Percentiles rank a stretch among this genome's conserved stretches.
phyloP scores from a whole-genome alignment of 2,113 vertebrate genomes.

The Myiozetetes cayanensis region DNA sequence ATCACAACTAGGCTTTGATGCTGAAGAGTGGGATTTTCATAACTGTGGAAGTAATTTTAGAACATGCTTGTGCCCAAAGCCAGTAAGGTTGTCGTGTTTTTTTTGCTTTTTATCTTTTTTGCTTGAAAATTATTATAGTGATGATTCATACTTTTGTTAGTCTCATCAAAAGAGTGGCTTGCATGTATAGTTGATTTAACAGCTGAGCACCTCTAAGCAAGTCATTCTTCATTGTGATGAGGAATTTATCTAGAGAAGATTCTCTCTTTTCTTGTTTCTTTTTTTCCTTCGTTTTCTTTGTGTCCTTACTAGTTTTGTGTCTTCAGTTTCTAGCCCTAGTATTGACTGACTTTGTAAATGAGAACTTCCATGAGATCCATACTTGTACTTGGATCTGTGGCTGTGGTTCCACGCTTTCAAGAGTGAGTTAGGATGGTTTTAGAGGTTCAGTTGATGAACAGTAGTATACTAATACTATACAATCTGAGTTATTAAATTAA shows the following conservation, averaged over 20 bases:
- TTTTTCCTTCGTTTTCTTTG: not conserved
- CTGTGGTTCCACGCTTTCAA: not conserved
- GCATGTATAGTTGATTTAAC: not conserved
- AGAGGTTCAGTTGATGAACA: not conserved
- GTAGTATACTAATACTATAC: not conserved
- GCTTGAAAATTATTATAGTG: not conserved
- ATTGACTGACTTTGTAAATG: not conserved
- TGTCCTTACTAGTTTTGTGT: not conserved
- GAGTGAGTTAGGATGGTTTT: not conserved
- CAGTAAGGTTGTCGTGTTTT: not conserved
- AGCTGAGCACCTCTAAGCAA: not conserved
- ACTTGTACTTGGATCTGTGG: not conserved
- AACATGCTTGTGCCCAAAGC: conserved; percentile 26
- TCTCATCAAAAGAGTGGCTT: not conserved
- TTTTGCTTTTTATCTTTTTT: not conserved
- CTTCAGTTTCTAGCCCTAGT: not conserved
- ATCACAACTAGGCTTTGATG: conserved; percentile 16
- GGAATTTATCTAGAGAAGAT: not conserved
- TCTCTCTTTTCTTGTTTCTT: not conserved
- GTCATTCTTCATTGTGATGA: not conserved
- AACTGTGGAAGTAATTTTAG: conserved; percentile 20
- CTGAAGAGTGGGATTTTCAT: conserved; percentile 33
- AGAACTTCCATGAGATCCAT: not conserved
- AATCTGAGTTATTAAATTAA: not conserved
- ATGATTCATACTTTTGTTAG: conserved; percentile 35